Conservation (phyloP, 2,797 vertebrate genomes). For the Lophius americanus region DNA sequence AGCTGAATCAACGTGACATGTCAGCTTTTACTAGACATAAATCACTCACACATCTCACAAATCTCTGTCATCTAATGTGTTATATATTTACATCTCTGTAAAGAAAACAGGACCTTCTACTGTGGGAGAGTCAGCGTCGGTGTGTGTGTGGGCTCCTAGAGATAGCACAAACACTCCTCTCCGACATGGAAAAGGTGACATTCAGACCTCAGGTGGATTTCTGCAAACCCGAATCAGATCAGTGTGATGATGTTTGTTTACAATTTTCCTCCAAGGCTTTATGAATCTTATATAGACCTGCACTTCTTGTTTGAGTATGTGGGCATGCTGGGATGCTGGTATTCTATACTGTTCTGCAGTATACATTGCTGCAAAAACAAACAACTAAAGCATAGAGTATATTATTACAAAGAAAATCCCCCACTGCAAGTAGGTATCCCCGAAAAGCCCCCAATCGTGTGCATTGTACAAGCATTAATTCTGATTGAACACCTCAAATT, state of each 20-base stretch:
- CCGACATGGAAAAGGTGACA: conserved; percentile 6
- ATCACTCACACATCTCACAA: not conserved
- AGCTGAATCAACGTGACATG: conserved; percentile 9
- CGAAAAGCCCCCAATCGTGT: too few relatives aligned
- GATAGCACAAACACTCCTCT: not conserved
- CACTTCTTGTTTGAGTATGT: not conserved
- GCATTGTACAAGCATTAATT: too few relatives aligned
- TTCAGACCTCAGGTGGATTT: conserved; percentile 19
- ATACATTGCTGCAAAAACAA: not conserved
- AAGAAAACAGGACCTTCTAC: conserved; percentile 3
- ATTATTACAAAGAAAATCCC: too few relatives aligned
- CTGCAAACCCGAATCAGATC: not conserved
- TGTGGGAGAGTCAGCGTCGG: conserved; percentile 2
- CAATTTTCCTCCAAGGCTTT: conserved; percentile 6
- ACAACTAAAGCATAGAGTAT: too few relatives aligned
- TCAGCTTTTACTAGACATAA: conserved; percentile 15
- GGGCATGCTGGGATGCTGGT: not conserved
- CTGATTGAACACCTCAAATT: too few relatives aligned
- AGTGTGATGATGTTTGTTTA: conserved; percentile 29
- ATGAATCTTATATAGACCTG: not conserved
- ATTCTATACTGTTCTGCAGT: not conserved
- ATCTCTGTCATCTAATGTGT: not conserved
- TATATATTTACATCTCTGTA: not conserved
- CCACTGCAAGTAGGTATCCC: too few relatives aligned
- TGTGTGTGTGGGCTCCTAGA: not conserved